phyloP scores from a whole-genome alignment of 2,113 vertebrate genomes.

The Brachyhypopomus gauderio region DNA sequence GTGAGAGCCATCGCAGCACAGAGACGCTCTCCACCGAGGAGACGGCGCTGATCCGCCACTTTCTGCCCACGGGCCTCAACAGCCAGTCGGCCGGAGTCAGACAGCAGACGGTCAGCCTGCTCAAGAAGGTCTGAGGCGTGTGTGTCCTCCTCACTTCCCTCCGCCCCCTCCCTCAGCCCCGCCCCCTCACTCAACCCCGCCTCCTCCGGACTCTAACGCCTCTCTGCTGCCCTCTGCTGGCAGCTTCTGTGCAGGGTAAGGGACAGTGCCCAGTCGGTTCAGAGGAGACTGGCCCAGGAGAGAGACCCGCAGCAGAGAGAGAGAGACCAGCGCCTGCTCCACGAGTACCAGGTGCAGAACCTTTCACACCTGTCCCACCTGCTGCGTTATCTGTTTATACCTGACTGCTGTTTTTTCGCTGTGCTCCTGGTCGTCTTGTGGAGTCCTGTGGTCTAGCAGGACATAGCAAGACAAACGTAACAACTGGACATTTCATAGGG shows the following conservation, averaged over 20 bases:
- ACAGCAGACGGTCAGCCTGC: conserved; percentile 85
- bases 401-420: background rate
- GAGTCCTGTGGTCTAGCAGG: no score
- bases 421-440: no score
- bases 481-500: no score
- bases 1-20: conserved; percentile 91
- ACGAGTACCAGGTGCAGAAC: conserved; percentile 77
- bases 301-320: conserved; percentile 59
- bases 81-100: conserved; percentile 86
- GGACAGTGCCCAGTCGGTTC: conserved; percentile 86
- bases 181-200: no score
- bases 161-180: no score
- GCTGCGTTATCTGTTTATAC: background rate
- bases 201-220: background rate
- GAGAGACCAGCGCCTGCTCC: conserved; percentile 65
- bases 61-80: conserved; percentile 86
- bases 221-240: conserved; percentile 1
- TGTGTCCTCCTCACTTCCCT: background rate
- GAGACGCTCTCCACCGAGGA: conserved; percentile 84
- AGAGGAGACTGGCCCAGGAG: conserved; percentile 78
- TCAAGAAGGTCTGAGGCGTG: conserved; percentile 84
- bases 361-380: background rate
- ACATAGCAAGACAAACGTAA: no score
- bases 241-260: conserved; percentile 89
- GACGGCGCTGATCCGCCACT: conserved; percentile 84